Evolutionary conservation across 2,888 invertebrate species (phyloP), one percentile per base, ranked within the genome.

Genomic region (Parapristionchus giblindavisi): DNA sequence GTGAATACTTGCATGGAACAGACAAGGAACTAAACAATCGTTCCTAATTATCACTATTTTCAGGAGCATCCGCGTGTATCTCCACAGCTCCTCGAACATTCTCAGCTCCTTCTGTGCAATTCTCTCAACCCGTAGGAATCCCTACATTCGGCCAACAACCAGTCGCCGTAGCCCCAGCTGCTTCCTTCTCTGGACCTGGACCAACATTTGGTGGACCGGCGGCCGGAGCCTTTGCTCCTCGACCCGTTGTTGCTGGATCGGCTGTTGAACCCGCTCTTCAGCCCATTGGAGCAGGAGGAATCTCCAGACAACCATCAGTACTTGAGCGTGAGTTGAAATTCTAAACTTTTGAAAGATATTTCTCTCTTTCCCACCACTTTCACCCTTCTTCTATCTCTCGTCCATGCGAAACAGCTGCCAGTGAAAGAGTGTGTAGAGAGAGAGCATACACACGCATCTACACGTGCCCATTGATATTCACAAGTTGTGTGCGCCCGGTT

Each of bases 31-130:
- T 11, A 48, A 21, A 21, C 48, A 21, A 21, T 21, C 11, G 21
- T 14, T n/a, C n/a, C n/a, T n/a, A 43, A 24, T 8, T 40, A 27
- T 29, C 11, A 4, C 2, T 38, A 29, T n/a, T 51, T 52, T 32
- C 70, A 71, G 70, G 56, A 5, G 38, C 56, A 1, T 71, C 40
- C 5, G 54, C 70, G 4, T 71, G 70, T 29, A 71, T 71, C 70
- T 73, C 73, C 32, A 73, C 73, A 5, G 48, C 60, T 0, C 60
- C 73, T 14, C 73, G 73, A 8, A 61, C 73, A 21, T 73, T 73
- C 73, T 60, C 73, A 24, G 73, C 73, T 0, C 73, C 73, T 17
- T 60, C 60, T n/a, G 73, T 73, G 3, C 73, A 73, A 34, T 73
- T 73, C 43, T 24, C 17, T 2, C 73, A 73, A 27, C 73, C 73